phyloP scores from a whole-genome alignment of 1,140 invertebrate species.

The Pantala flavescens region DNA sequence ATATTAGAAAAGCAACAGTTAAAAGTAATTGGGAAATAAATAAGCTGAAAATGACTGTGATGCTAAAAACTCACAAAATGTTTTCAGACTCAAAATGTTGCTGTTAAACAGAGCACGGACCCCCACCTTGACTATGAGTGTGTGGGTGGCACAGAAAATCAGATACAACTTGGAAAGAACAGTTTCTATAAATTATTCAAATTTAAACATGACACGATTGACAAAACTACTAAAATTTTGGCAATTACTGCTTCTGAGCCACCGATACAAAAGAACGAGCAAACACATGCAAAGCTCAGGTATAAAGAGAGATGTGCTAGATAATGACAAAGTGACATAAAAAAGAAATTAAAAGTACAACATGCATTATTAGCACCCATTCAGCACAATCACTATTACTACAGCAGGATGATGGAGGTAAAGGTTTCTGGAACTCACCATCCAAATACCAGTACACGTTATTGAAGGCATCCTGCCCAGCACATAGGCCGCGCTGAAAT shows the following conservation, averaged over 20 bases:
- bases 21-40: background rate
- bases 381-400: background rate
- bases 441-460: constrained; percentile 32
- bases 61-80: background rate
- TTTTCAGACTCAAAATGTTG: too few species aligned
- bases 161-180: background rate
- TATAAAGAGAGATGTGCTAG: background rate
- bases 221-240: too few species aligned
- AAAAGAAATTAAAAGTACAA: background rate
- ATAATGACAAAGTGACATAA: background rate
- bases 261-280: background rate
- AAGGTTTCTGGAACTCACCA: constrained; percentile 25
- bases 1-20: constrained; percentile 14
- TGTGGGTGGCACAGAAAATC: constrained; percentile 4
- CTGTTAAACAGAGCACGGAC: background rate
- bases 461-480: constrained; percentile 30
- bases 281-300: background rate
- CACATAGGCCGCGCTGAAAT: constrained; percentile 29
- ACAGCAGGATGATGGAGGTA: background rate
- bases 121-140: background rate
- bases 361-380: background rate
- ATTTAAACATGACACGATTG: too few species aligned
- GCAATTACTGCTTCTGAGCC: background rate
- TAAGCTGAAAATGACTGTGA: background rate
- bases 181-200: too few species aligned